Evolutionary conservation across 1,140 invertebrate species (phyloP).

Genomic region (Orchestia grillus): DNA sequence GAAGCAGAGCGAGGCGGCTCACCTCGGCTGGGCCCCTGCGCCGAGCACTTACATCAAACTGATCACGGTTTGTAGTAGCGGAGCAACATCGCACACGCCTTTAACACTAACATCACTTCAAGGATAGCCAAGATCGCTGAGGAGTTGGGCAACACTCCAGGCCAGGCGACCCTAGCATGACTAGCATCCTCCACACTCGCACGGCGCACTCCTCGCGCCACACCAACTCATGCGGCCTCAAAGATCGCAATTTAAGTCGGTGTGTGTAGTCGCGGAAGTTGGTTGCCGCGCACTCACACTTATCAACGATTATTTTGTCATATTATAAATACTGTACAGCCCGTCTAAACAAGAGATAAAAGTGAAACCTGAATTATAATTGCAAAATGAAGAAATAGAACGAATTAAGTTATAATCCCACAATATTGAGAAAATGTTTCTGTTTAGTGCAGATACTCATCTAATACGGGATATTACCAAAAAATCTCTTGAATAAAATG

Average conservation of each 20-base stretch:
- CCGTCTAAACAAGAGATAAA: neutral
- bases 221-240: neutral
- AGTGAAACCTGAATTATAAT: neutral
- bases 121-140: conserved; percentile 4
- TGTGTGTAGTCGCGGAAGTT: neutral
- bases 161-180: neutral
- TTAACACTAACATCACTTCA: conserved; percentile 25
- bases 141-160: neutral
- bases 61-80: neutral
- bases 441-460: neutral
- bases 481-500: neutral
- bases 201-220: neutral
- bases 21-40: neutral
- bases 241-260: neutral
- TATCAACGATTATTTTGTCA: neutral
- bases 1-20: neutral
- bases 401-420: neutral
- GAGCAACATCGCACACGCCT: neutral
- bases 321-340: neutral
- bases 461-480: neutral
- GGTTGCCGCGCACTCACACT: neutral
- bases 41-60: neutral
- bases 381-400: neutral
- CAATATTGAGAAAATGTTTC: neutral
- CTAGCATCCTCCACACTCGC: conserved; percentile 33